A percentile compares a stretch with the other conserved stretches of the same genome.
phyloP scores from a whole-genome alignment of 2,888 invertebrate genomes.

The Tridacna crocea region DNA sequence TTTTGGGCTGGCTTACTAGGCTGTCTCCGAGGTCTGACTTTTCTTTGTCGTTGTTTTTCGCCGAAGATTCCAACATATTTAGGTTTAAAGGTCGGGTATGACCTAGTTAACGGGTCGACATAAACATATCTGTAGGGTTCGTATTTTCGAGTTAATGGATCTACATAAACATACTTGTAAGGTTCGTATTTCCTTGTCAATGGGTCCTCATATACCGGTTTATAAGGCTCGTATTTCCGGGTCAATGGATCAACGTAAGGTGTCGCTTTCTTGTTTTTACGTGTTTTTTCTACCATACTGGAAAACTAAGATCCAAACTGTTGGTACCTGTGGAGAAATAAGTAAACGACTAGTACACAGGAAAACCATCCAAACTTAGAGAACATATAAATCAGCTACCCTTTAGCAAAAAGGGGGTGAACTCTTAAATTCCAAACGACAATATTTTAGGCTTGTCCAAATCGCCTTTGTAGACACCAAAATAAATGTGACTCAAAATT shows the following conservation, averaged over 20 bases:
- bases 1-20: not conserved
- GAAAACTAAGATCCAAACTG: no score
- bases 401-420: no score
- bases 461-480: no score
- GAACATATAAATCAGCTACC: no score
- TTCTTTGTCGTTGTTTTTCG: constrained; percentile 8
- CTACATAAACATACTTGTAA: not conserved
- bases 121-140: constrained; percentile 6
- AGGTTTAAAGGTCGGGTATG: not conserved
- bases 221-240: constrained; percentile 9
- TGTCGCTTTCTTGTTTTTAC: no score
- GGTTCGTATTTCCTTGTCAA: not conserved
- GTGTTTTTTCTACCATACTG: no score
- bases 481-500: no score
- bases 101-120: not conserved
- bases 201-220: not conserved
- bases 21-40: not conserved
- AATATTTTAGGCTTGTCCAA: no score
- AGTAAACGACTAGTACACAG: no score
- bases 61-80: constrained; percentile 13
- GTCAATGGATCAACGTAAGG: constrained; percentile 4
- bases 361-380: no score
- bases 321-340: no score
- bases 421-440: no score
- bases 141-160: constrained; percentile 11